Evolutionary conservation across 2,888 invertebrate genomes (phyloP).

Genomic region (Habroteleia sp.): DNA sequence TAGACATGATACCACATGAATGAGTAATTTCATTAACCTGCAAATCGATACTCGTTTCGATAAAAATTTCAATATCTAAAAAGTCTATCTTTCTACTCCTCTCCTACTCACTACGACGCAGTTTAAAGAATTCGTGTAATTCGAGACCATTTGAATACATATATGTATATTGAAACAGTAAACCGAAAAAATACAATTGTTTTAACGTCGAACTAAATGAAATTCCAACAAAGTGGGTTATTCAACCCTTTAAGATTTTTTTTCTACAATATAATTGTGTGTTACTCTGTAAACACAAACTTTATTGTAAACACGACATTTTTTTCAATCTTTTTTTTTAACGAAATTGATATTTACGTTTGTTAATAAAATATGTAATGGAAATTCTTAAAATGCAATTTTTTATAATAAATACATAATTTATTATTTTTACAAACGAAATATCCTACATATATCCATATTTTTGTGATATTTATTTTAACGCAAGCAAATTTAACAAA

Average conservation of each 20-base stretch:
- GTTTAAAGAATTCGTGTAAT: constrained; percentile 34
- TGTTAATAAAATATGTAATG: not conserved
- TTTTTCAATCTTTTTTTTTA: not conserved
- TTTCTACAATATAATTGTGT: no score
- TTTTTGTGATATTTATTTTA: no score
- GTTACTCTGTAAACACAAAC: constrained; percentile 1
- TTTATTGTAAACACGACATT: not conserved
- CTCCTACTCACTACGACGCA: not conserved
- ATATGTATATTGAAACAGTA: constrained; percentile 19
- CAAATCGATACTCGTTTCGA: constrained; percentile 26
- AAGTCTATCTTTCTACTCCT: constrained; percentile 4
- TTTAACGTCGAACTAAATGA: constrained; percentile 35
- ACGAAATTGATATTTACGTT: not conserved
- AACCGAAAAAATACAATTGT: constrained; percentile 26
- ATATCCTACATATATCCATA: no score
- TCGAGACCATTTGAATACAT: constrained; percentile 11
- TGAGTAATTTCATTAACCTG: constrained; percentile 31
- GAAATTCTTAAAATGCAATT: no score
- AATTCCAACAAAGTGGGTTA: constrained; percentile 28
- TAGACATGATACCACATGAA: constrained; percentile 27
- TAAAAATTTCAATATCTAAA: constrained; percentile 28
- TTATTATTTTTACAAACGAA: no score
- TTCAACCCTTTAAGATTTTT: constrained; percentile 16
- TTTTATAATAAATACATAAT: no score
- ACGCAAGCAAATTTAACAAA: constrained; percentile 6